Conservation (phyloP, 2,113 vertebrate genomes). For the Calypte anna region DNA sequence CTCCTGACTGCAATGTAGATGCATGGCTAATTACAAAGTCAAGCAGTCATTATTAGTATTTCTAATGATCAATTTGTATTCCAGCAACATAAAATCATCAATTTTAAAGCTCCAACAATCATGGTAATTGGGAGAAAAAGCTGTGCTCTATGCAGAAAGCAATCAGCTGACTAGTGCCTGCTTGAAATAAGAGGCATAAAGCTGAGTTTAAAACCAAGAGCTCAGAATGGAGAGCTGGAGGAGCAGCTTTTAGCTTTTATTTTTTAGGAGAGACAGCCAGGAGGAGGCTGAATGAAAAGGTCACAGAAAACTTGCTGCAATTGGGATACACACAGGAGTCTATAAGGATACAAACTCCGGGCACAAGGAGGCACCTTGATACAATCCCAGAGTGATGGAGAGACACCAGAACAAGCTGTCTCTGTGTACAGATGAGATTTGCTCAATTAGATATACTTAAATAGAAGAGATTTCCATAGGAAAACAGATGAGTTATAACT, state of each 20-base stretch:
- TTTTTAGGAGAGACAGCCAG: neutral
- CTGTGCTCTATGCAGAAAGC: neutral
- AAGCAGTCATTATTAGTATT: conserved; percentile 52
- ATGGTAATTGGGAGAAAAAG: neutral
- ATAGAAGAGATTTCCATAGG: neutral
- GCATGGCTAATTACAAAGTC: conserved; percentile 57
- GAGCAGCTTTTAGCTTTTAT: neutral
- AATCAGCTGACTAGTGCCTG: neutral
- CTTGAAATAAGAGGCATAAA: neutral
- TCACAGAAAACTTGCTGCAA: neutral
- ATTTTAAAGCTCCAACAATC: neutral
- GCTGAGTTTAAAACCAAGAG: neutral
- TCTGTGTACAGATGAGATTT: neutral
- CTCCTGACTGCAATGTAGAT: conserved; percentile 33
- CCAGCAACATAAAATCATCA: conserved; percentile 47
- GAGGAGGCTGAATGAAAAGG: neutral
- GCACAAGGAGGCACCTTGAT: neutral
- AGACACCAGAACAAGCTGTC: neutral
- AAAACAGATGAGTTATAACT: neutral
- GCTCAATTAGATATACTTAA: neutral
- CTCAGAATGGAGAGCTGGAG: neutral
- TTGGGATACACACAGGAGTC: rapidly evolving
- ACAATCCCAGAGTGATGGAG: neutral
- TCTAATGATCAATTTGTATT: conserved; percentile 57
- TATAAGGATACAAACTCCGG: neutral